These are phyloP conservation scores for Chionodraco myersi DNA, from an alignment of 2,113 vertebrate genomes.

Conservation along the genomic window DNA sequence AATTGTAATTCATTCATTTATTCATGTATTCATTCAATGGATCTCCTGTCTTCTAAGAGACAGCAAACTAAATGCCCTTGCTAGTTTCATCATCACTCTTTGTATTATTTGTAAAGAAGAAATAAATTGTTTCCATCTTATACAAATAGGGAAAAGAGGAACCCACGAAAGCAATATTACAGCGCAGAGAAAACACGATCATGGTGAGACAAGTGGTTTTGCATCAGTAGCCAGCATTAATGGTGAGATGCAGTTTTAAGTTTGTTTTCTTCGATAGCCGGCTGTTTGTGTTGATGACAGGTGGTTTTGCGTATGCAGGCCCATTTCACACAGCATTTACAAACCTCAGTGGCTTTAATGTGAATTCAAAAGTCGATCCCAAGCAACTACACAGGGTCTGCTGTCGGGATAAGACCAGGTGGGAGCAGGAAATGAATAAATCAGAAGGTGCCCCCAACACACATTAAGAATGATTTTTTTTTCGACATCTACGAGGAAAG, in stretches of 20 bases:
- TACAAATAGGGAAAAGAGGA: conserved; percentile 68
- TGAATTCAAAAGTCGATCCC: conserved; percentile 42
- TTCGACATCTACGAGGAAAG: conserved; percentile 38
- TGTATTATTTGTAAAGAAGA: conserved; percentile 81
- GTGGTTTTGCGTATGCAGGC: conserved; percentile 63
- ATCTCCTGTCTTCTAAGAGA: conserved; percentile 75
- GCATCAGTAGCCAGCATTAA: conserved; percentile 73
- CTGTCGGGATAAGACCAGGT: conserved; percentile 39
- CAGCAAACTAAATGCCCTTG: conserved; percentile 72
- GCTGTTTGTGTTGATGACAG: conserved; percentile 72
- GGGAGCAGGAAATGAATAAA: conserved; percentile 59
- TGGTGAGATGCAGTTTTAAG: conserved; percentile 71
- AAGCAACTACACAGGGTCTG: conserved; percentile 38
- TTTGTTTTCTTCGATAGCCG: conserved; percentile 72
- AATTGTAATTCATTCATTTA: conserved; percentile 85
- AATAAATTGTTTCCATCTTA: conserved; percentile 74
- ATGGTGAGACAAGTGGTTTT: conserved; percentile 66
- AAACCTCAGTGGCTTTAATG: conserved; percentile 44
- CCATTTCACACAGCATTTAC: conserved; percentile 60
- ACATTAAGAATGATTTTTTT: conserved; percentile 12
- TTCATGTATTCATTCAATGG: conserved; percentile 79
- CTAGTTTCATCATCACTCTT: conserved; percentile 79
- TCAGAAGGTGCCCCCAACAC: conserved; percentile 45
- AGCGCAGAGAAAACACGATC: conserved; percentile 64
- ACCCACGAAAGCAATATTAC: conserved; percentile 74